These are phyloP conservation scores for Heterodera schachtii DNA, from an alignment of 1,140 invertebrate genomes.

Conservation along the genomic window DNA sequence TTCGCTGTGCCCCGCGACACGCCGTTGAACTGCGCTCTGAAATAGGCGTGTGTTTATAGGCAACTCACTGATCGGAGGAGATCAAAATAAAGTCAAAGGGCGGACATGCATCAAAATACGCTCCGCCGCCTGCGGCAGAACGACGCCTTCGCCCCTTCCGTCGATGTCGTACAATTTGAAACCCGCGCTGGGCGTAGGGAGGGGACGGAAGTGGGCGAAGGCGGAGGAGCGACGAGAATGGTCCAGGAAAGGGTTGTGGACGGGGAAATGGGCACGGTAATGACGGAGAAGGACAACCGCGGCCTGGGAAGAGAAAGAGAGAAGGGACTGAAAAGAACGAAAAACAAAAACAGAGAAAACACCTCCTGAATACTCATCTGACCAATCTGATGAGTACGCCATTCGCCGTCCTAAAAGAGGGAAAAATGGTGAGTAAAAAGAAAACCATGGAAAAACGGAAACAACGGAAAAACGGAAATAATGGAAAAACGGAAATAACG, in stretches of 20 bases:
- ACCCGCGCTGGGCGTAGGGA: slow-evolving; percentile 18
- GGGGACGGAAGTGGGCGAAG: slow-evolving; percentile 20
- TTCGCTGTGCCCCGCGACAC: slow-evolving; percentile 47
- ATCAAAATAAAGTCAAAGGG: no score
- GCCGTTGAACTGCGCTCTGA: slow-evolving; percentile 41
- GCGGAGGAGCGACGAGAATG: slow-evolving; percentile 29
- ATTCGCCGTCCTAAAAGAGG: slow-evolving; percentile 41
- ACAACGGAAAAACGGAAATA: background rate
- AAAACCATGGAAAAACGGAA: background rate
- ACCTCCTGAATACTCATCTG: slow-evolving; percentile 52
- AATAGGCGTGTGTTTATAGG: slow-evolving; percentile 13
- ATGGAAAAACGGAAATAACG: slow-evolving; percentile 25
- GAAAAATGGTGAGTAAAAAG: background rate
- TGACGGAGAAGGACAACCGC: slow-evolving; percentile 42
- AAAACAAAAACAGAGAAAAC: background rate
- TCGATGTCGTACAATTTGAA: slow-evolving; percentile 53
- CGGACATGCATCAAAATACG: slow-evolving; percentile 34
- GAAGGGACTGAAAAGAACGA: background rate
- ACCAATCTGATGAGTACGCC: slow-evolving; percentile 42
- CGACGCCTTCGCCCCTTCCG: slow-evolving; percentile 33
- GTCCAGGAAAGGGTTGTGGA: slow-evolving; percentile 46
- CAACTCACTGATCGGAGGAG: no score
- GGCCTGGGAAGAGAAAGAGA: slow-evolving; percentile 13
- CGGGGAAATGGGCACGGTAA: slow-evolving; percentile 44
- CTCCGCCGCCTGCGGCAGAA: slow-evolving; percentile 36